Percentiles rank a stretch among this genome's conserved stretches.
Conservation (phyloP, 2,797 vertebrate species). For the Amblyopsis hoosieri region DNA sequence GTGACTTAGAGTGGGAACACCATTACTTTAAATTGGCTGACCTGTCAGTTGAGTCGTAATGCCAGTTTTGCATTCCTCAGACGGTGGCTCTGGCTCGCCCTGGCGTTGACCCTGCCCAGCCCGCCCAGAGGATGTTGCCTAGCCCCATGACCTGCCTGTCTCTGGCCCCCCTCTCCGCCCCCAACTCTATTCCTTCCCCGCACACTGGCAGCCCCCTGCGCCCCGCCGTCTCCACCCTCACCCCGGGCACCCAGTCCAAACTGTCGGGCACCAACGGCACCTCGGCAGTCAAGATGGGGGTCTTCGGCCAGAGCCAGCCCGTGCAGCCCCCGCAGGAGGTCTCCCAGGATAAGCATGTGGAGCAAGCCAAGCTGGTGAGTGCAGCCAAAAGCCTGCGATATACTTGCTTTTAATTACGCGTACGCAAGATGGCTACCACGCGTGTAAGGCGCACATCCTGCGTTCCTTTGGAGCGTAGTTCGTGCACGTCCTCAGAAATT, state of each 20-base stretch:
- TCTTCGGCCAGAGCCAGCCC: slow-evolving; percentile 71
- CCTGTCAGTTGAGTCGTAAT: not conserved
- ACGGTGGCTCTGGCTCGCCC: slow-evolving; percentile 84
- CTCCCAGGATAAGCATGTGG: slow-evolving; percentile 87
- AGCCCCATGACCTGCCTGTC: slow-evolving; percentile 77
- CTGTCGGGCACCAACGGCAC: slow-evolving; percentile 81
- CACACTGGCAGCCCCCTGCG: slow-evolving; percentile 77
- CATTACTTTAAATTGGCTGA: too few species aligned
- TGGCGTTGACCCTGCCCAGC: slow-evolving; percentile 76
- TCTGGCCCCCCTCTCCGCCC: slow-evolving; percentile 69
- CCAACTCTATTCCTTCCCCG: slow-evolving; percentile 65
- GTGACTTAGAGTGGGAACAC: too few species aligned
- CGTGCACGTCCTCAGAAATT: too few species aligned
- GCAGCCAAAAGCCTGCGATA: too few species aligned
- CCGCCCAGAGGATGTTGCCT: slow-evolving; percentile 80
- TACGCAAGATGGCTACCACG: too few species aligned
- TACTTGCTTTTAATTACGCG: too few species aligned
- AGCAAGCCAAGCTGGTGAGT: slow-evolving; percentile 89
- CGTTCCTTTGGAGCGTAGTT: too few species aligned
- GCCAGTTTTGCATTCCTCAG: slow-evolving; percentile 52
- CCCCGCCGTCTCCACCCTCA: slow-evolving; percentile 72
- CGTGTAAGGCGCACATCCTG: too few species aligned
- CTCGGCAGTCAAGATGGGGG: slow-evolving; percentile 78
- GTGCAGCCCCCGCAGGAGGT: slow-evolving; percentile 79
- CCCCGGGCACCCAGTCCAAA: slow-evolving; percentile 83